phyloP scores from a whole-genome alignment of 2,888 invertebrate genomes.

The Nineta flava region DNA sequence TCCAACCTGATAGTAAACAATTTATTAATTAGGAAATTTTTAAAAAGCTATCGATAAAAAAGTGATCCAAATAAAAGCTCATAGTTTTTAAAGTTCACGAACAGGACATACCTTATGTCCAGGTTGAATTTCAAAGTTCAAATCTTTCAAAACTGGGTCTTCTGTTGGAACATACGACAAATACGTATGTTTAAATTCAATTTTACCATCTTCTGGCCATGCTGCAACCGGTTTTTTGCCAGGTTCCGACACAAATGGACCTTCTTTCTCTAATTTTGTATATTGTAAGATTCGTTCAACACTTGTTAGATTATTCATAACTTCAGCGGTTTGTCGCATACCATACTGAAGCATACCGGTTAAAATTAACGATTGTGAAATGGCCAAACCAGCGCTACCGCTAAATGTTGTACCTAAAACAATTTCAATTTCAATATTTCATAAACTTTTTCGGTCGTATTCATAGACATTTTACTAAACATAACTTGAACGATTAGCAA shows the following conservation, averaged over 20 bases:
- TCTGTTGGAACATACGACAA: constrained; percentile 44
- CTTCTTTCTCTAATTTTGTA: constrained; percentile 55
- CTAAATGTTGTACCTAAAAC: constrained; percentile 36
- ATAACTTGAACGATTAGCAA: too few species aligned
- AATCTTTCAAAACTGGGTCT: constrained; percentile 50
- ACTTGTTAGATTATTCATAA: constrained; percentile 59
- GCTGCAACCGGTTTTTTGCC: constrained; percentile 32
- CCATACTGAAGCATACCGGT: constrained; percentile 72
- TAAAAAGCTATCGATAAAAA: background rate
- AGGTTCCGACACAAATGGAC: constrained; percentile 38
- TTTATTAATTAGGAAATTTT: too few species aligned
- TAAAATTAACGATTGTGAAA: constrained; percentile 54
- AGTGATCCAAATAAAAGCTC: background rate
- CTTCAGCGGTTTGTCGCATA: constrained; percentile 63
- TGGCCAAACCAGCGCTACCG: constrained; percentile 54
- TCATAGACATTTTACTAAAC: too few species aligned
- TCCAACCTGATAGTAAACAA: constrained; percentile 40
- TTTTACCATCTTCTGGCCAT: constrained; percentile 46
- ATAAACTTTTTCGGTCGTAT: background rate
- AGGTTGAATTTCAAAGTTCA: constrained; percentile 43
- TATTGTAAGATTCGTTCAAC: constrained; percentile 74
- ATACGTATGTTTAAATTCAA: constrained; percentile 42
- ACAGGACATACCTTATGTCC: constrained; percentile 43
- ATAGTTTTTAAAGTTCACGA: background rate
- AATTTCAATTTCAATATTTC: background rate